phyloP scores from a whole-genome alignment of 2,113 vertebrate species.

The cattle (Bos taurus) region ARS-UCD2.0 NC_037338.1:25477001-25477500 shows the following conservation, averaged over 20 bases:
- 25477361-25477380: constrained; percentile 53
- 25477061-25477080: neutral
- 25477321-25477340: neutral
- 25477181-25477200: neutral
- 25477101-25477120: neutral
- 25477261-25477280: neutral
- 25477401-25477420: constrained; percentile 35
- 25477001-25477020: neutral
- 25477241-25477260: neutral
- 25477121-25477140: neutral
- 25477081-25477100: neutral
- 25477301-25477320: neutral
- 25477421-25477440: neutral
- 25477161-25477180: neutral
- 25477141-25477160: neutral
- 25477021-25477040: neutral
- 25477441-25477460: constrained; percentile 21
- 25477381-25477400: constrained; percentile 56
- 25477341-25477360: neutral
- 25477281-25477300: neutral
- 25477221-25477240: neutral
- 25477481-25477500: neutral
- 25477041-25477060: neutral
- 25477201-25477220: neutral
- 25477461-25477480: constrained; percentile 17